These are phyloP conservation scores for Aurelia sp. DNA, from an alignment of 30 jellyfish, hydroid and myxozoan species.

Conservation along the genomic window DNA sequence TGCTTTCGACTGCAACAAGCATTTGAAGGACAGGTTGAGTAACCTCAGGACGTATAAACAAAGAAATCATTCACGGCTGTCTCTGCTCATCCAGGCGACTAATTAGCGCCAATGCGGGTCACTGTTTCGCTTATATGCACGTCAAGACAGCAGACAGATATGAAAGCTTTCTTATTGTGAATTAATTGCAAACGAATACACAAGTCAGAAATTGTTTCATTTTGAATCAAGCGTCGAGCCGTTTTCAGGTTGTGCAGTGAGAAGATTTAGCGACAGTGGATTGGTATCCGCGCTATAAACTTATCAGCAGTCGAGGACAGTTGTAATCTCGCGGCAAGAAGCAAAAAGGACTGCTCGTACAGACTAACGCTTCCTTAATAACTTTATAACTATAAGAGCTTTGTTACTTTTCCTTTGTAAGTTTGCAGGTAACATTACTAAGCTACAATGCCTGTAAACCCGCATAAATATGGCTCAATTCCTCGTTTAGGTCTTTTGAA, in stretches of 20 bases:
- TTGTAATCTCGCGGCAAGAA: background rate
- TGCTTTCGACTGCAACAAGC: too few species aligned
- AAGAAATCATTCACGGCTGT: slow-evolving; percentile 28
- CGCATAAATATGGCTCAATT: slow-evolving; percentile 23
- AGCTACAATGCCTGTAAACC: background rate
- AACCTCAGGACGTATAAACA: background rate
- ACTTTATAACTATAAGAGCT: too few species aligned
- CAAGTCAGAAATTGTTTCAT: too few species aligned
- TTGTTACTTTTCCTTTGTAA: background rate
- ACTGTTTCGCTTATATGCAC: too few species aligned
- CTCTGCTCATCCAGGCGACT: background rate
- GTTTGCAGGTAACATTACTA: background rate
- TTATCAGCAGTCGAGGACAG: background rate
- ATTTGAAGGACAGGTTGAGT: too few species aligned
- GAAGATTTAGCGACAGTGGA: background rate
- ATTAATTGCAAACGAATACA: too few species aligned
- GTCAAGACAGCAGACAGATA: too few species aligned
- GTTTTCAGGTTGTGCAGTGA: too few species aligned
- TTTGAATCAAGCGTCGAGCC: too few species aligned
- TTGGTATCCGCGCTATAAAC: background rate
- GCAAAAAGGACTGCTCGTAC: background rate
- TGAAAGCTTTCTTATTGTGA: too few species aligned
- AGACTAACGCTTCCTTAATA: background rate
- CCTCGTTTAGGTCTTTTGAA: slow-evolving; percentile 61
- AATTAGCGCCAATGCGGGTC: too few species aligned